Evolutionary conservation across 2,797 vertebrate species (phyloP), one percentile per base, ranked within the genome.

Genomic region (Hoplostethus atlanticus): DNA sequence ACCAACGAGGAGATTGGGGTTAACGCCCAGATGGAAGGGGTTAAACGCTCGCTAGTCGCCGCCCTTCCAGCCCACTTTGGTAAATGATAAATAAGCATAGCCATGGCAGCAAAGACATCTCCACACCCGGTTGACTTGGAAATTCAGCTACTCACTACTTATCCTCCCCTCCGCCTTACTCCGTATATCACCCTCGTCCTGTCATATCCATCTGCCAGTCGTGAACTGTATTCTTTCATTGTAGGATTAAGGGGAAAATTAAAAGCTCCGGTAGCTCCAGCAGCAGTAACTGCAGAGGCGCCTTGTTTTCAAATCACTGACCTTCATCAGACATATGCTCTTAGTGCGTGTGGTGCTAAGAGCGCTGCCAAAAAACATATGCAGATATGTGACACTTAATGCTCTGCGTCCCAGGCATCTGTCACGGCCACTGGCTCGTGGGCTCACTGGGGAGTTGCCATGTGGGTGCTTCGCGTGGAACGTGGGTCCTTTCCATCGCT

Each of bases 291-390:
- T 81, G 72, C 71, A 65, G 68, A 88, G 76, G 72, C 68, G 75
- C 54, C 76, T 88, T 84, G 85, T 86, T 91, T 84, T 86, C 74
- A 76, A 89, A 87, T 74, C 80, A 59, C 71, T 83, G 88, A 91
- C 91, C 88, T 92, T 89, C 83, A 78, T 89, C 84, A 73, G 81
- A 89, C 87, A 84, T 86, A 84, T 89, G 91, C 87, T 88, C 47
- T 56, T 30, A 58, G 71, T 47, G 81, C 60, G 69, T 60, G 73
- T 3, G 71, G 53, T 13, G 83, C 80, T 78, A 64, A 64, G 77
- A 77, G 74, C 64, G 67, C 78, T 21, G 74, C 82, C 31, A 66
- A 63, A 76, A 63, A 89, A 79, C 90, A 86, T 87, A 90, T 91
- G 88, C 84, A 89, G 87, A 89, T 88, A 84, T 60, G 84, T 86